Base-by-base conservation (phyloP, 2,888 invertebrate species). In the Stictocephala bisonia region DNA sequence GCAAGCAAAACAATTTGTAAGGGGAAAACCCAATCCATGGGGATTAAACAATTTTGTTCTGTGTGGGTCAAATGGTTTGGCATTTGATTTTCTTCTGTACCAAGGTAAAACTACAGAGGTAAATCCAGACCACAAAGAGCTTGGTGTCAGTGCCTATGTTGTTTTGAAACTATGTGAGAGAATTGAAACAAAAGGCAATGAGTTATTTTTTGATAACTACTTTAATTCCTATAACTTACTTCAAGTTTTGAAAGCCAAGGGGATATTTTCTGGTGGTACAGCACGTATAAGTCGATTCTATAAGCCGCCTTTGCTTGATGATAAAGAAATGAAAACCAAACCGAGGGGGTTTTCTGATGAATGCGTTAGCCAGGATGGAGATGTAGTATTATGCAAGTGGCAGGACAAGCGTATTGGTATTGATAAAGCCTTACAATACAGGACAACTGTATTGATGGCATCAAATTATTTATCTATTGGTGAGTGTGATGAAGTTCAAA, bases 321-420 rank as follows among this genome's bases (percentile, higher is more conserved):
- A 70, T 58, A 70, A 70, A 53, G 56, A 56, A 70, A n/a, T 69
- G 53, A 18, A 24, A 20, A 56, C 15, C 15, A 70, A n/a, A 56
- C 26, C 13, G n/a, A 56, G 70, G 40, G 70, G 70, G 13, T 58
- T 22, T 70, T 4, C 26, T 35, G 58, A 70, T 11, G 70, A 56
- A 41, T 53, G 26, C 51, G 70, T 70, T 9, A 70, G 58, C 31
- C 11, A 6, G 6, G 58, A 56, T 24, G 41, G 58, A 13, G 56
- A 56, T 41, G 31, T 70, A 35, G 70, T 56, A 22, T 26, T 70
- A 29, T 70, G 70, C 26, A 56, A 70, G 26, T 70, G 70, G 56
- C 24, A 22, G 18, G 70, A 56, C 20, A 70, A 70, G 24, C 20
- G 56, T 20, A 18, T n/a, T n/a, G n/a, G n/a, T n/a, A n/a, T n/a